Percentiles rank a stretch among this genome's conserved stretches.
Evolutionary conservation across 2,888 invertebrate genomes (phyloP).

Genomic region (Schizaphis graminum): DNA sequence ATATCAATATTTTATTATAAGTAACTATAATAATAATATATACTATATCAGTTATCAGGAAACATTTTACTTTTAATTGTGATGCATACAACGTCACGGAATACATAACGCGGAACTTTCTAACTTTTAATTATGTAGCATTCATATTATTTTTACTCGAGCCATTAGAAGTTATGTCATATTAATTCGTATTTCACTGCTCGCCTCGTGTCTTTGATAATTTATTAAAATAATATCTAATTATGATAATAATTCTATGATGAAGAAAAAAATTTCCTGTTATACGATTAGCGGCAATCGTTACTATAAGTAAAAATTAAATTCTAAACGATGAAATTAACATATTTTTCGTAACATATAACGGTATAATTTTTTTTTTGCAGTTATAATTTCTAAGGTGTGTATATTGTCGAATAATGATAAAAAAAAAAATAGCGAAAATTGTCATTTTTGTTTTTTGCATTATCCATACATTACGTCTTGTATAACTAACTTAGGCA

Average conservation of each 20-base stretch:
- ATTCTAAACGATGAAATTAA: not conserved
- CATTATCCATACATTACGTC: not conserved
- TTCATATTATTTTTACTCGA: not conserved
- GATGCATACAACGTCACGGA: not conserved
- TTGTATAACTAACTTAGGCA: not conserved
- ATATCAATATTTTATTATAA: not conserved
- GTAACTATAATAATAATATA: not conserved
- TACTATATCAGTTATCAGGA: not conserved
- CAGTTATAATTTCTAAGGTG: not conserved
- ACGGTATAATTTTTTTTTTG: not conserved
- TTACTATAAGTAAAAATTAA: not conserved
- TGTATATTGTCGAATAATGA: not conserved
- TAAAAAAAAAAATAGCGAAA: not conserved
- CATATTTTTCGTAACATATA: not conserved
- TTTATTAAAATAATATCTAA: not conserved
- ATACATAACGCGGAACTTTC: not conserved
- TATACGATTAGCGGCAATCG: not conserved
- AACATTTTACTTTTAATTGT: not conserved
- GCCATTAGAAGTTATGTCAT: not conserved
- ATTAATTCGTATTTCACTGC: not conserved
- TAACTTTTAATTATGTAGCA: slow-evolving; percentile 18
- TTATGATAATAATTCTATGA: not conserved
- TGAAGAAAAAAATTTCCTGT: not conserved
- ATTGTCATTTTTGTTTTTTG: not conserved
- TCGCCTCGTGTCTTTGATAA: not conserved